A percentile compares a stretch with the other conserved stretches of the same genome.
These are phyloP conservation scores for Danio choprae DNA, from an alignment of 2,797 vertebrate genomes.

Conservation along the genomic window DNA sequence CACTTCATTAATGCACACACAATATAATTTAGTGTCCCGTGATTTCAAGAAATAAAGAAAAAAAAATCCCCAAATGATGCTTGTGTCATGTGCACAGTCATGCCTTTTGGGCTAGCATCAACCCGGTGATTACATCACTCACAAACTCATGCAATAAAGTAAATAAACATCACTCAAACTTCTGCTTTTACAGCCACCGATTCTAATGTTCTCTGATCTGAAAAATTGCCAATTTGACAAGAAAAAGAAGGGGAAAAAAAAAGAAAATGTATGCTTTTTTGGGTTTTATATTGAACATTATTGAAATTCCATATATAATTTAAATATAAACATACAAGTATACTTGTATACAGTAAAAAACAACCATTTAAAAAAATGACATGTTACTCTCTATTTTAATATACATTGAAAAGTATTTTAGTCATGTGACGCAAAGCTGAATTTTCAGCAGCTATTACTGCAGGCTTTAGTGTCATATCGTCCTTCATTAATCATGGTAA, in stretches of 20 bases:
- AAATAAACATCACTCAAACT: constrained; percentile 41
- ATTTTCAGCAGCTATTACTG: no score
- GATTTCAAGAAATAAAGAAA: constrained; percentile 22
- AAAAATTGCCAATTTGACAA: background rate
- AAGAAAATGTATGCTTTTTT: no score
- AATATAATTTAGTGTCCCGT: constrained; percentile 33
- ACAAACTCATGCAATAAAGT: background rate
- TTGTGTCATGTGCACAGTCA: constrained; percentile 57
- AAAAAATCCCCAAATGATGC: constrained; percentile 46
- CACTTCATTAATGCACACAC: background rate
- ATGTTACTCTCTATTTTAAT: no score
- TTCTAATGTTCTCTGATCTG: constrained; percentile 28
- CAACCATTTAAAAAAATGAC: no score
- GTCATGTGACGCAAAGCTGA: no score
- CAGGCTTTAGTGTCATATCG: background rate
- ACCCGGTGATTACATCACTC: constrained; percentile 26
- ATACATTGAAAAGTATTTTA: no score
- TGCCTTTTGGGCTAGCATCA: constrained; percentile 16
- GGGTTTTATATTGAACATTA: no score
- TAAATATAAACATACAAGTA: no score
- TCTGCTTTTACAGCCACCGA: constrained; percentile 51
- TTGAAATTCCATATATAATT: no score
- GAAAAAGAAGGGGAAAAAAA: constrained; percentile 1
- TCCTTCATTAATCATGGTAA: background rate
- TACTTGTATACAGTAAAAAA: no score